Percentiles rank a stretch among this genome's conserved stretches.
Evolutionary conservation across 1,140 invertebrate species (phyloP).

Genomic region (Eubasilissa regina): DNA sequence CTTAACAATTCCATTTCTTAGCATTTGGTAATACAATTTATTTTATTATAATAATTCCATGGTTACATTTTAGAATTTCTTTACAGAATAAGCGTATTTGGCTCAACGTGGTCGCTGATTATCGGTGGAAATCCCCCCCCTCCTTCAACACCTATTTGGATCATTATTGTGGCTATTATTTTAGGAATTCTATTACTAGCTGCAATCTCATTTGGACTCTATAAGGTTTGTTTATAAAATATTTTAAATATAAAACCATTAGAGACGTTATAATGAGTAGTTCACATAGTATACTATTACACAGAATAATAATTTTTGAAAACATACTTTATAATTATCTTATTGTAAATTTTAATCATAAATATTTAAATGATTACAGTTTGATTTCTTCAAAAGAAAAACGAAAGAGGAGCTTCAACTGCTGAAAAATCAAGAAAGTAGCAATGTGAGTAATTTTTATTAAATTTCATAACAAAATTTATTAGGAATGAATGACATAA

Average conservation of each 20-base stretch:
- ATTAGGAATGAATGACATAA: too few relatives aligned
- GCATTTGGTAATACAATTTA: not conserved
- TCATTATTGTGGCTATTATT: constrained; percentile 17
- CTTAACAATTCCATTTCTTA: too few relatives aligned
- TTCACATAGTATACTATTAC: not conserved
- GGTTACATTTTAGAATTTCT: not conserved
- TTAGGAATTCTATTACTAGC: constrained; percentile 35
- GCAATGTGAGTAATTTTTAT: constrained; percentile 18
- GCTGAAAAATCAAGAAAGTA: constrained; percentile 42
- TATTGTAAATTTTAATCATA: not conserved
- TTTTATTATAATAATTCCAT: not conserved
- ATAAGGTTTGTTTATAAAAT: constrained; percentile 34
- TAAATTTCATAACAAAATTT: too few relatives aligned
- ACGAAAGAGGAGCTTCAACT: constrained; percentile 46
- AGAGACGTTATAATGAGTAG: not conserved
- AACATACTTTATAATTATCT: not conserved
- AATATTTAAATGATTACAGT: constrained; percentile 33
- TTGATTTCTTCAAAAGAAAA: constrained; percentile 45
- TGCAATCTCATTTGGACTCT: constrained; percentile 24
- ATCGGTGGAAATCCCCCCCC: constrained; percentile 20
- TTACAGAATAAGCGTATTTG: constrained; percentile 16
- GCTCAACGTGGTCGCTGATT: constrained; percentile 25
- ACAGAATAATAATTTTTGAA: not conserved
- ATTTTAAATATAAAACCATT: constrained; percentile 27
- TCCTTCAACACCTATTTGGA: constrained; percentile 20